Evolutionary conservation across 2,888 invertebrate species (phyloP).

Genomic region (Lordiphosa andalusiaca): DNA sequence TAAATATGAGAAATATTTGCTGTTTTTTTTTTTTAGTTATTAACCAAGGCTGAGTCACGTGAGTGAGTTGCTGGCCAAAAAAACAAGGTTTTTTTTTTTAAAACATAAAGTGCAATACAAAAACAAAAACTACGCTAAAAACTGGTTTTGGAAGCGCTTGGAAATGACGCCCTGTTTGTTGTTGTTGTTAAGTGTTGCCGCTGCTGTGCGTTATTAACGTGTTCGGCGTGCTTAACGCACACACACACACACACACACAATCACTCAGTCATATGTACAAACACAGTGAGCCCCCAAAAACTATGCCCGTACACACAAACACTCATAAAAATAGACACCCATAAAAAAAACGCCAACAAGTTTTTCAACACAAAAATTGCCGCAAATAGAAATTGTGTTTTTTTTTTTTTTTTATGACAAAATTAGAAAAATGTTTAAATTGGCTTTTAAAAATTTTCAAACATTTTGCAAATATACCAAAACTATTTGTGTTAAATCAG

Average conservation of each 20-base stretch:
- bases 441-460: not conserved
- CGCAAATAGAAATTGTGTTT: not conserved
- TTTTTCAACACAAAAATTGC: too few species aligned
- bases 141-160: slow-evolving; percentile 39
- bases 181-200: slow-evolving; percentile 21
- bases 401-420: not conserved
- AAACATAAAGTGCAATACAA: slow-evolving; percentile 20
- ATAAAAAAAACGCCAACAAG: too few species aligned
- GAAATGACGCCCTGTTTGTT: slow-evolving; percentile 16
- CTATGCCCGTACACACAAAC: slow-evolving; percentile 1
- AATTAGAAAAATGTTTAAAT: not conserved
- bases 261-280: not conserved
- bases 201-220: slow-evolving; percentile 30
- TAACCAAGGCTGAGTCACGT: too few species aligned
- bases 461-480: slow-evolving; percentile 1
- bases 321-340: not conserved
- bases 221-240: slow-evolving; percentile 24
- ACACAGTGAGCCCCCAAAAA: slow-evolving; percentile 31
- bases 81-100: slow-evolving; percentile 7
- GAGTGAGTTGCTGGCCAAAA: not conserved
- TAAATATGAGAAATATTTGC: slow-evolving; percentile 11
- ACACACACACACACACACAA: not conserved
- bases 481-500: too few species aligned
- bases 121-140: slow-evolving; percentile 22
- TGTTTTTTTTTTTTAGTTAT: slow-evolving; percentile 9